Evolutionary conservation across 2,797 vertebrate genomes (phyloP).

Genomic region (Propithecus deckenii): DNA sequence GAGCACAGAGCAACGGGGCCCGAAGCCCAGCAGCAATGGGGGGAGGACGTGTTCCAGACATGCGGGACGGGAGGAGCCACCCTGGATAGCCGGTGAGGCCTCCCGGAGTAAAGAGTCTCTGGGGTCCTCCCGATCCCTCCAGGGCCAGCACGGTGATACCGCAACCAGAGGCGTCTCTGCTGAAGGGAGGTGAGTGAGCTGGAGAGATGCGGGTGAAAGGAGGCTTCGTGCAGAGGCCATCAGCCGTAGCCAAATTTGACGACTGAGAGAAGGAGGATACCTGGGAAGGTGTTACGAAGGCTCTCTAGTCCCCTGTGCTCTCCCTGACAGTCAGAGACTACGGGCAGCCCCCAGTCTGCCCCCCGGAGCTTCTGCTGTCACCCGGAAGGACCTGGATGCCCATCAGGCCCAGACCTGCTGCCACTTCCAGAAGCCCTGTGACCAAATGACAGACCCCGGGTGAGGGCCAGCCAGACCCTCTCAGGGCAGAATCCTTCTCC

Average conservation of each 20-base stretch:
- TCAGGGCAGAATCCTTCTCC: neutral
- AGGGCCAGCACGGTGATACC: neutral
- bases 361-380: neutral
- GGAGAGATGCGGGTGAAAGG: neutral
- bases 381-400: neutral
- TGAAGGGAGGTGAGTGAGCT: neutral
- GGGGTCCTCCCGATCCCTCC: neutral
- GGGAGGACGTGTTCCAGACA: neutral
- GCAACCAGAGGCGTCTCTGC: neutral
- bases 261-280: neutral
- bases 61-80: neutral
- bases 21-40: neutral
- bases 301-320: neutral
- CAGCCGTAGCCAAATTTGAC: neutral
- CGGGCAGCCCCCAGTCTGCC: neutral
- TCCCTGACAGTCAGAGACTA: neutral
- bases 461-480: neutral
- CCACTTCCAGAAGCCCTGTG: neutral
- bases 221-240: neutral
- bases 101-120: neutral
- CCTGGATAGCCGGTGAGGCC: fast-evolving
- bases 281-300: neutral
- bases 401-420: too few species aligned
- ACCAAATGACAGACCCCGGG: neutral
- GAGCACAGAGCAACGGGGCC: neutral